Evolutionary conservation across 2,113 vertebrate genomes (phyloP), one percentile per base, ranked within the genome.

Genomic region (Oreocharis arfaki): DNA sequence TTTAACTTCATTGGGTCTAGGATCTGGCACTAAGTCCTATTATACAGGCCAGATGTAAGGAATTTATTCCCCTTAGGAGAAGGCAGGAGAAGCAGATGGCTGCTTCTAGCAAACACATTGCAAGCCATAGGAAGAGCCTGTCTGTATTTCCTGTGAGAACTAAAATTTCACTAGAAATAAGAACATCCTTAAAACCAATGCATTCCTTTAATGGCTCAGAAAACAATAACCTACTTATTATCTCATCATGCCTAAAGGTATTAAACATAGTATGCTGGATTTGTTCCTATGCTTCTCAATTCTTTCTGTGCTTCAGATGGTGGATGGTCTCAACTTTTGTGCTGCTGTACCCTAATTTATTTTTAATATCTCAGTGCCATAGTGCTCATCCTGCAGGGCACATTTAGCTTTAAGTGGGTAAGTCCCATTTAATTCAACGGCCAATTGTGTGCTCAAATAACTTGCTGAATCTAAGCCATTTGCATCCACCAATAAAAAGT

Each of bases 1-100:
- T 96, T 96, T 97, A 95, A 96, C 89, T 94, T 96, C 96, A 91
- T 57, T 91, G 26, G 89, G 70, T 79, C 94, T 96, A 93, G 89
- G 82, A 91, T 96, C 67, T 89, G 84, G 93, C 84, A 80, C 63
- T 91, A 95, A 91, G 89, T 73, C 82, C 82, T 93, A 85, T 96
- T 93, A 96, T 26, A 79, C 50, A 73, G 87, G 93, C 96, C 95
- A 97, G 89, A 96, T 97, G 95, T 85, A 97, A 90, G 75, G 93
- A 93, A 94, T 93, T 95, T 89, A 96, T 95, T 96, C 70, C 84
- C 84, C 82, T 85, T 93, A 87, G 90, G 90, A 91, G 63, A 94
- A 96, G 77, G 50, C 39, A 83, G 78, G 75, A 95, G 94, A 73
- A 97, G 81, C 95, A 96, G 94, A 96, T 96, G 93, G 94, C 47